Conservation (phyloP, 2,888 invertebrate species). For the Dolichopus griseipennis region DNA sequence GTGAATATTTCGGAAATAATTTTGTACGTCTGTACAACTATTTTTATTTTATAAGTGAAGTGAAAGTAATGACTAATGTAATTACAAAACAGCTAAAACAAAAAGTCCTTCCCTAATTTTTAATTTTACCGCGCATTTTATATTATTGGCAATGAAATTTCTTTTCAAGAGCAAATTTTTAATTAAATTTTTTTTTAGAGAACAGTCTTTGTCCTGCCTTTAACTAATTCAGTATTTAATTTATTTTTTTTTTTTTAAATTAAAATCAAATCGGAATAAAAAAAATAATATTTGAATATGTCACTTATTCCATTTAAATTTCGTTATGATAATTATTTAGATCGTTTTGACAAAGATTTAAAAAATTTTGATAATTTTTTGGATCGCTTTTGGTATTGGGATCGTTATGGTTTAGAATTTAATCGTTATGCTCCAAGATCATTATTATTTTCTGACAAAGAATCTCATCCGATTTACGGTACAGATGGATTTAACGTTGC, state of each 20-base stretch:
- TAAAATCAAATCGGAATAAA: neutral
- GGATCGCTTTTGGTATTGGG: constrained; percentile 7
- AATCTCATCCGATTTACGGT: constrained; percentile 32
- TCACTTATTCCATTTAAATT: neutral
- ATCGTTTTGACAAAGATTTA: neutral
- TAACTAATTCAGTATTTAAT: neutral
- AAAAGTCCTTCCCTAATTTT: neutral
- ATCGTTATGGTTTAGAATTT: neutral
- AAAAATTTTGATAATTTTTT: neutral
- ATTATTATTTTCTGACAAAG: neutral
- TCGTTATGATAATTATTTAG: constrained; percentile 1
- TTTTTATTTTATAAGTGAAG: neutral
- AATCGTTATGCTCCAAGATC: neutral
- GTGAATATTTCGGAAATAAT: no score
- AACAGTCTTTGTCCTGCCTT: neutral
- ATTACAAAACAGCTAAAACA: neutral
- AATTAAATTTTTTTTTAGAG: neutral
- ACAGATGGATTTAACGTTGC: constrained; percentile 63
- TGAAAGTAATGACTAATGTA: neutral
- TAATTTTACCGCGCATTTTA: neutral
- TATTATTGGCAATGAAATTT: neutral
- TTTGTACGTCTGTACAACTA: no score
- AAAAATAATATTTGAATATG: neutral
- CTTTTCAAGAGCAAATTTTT: neutral
- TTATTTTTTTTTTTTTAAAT: neutral